A percentile compares a stretch with the other conserved stretches of the same genome.
Conservation (phyloP, 1,140 invertebrate genomes). For the Drosophila lowei region DNA sequence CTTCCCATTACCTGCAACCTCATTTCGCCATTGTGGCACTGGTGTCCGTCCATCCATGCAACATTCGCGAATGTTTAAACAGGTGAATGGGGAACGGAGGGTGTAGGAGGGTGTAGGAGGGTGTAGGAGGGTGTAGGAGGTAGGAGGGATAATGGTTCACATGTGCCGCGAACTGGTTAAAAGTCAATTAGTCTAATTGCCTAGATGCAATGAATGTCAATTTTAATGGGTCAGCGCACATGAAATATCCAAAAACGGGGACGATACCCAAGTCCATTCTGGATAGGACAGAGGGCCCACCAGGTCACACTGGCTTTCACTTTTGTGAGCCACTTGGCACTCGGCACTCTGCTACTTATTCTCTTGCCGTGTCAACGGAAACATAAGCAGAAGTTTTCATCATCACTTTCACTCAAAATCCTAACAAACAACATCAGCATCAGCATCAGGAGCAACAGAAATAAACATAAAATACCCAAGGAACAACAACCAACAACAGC, state of each 20-base stretch:
- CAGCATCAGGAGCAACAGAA: constrained; percentile 27
- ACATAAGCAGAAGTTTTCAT: constrained; percentile 35
- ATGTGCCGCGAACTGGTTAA: constrained; percentile 66
- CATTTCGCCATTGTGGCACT: constrained; percentile 14
- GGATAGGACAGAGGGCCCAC: no score
- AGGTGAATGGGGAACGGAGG: neutral
- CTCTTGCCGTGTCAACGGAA: constrained; percentile 16
- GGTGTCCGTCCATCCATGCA: constrained; percentile 28
- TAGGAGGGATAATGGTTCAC: constrained; percentile 13
- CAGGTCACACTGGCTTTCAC: neutral
- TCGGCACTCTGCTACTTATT: neutral
- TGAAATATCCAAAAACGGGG: constrained; percentile 11
- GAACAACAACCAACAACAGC: constrained; percentile 17
- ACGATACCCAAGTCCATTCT: neutral
- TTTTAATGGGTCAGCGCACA: constrained; percentile 74
- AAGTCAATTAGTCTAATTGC: constrained; percentile 79
- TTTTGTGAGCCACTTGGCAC: constrained; percentile 10
- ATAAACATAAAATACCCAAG: constrained; percentile 20
- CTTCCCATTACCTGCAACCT: neutral
- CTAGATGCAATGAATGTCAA: constrained; percentile 76
- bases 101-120: neutral
- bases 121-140: neutral
- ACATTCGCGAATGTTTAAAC: constrained; percentile 39
- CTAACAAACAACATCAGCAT: constrained; percentile 45
- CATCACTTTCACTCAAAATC: constrained; percentile 62